Conservation (phyloP, 2,113 vertebrate species). For the Anguilla japonica region DNA sequence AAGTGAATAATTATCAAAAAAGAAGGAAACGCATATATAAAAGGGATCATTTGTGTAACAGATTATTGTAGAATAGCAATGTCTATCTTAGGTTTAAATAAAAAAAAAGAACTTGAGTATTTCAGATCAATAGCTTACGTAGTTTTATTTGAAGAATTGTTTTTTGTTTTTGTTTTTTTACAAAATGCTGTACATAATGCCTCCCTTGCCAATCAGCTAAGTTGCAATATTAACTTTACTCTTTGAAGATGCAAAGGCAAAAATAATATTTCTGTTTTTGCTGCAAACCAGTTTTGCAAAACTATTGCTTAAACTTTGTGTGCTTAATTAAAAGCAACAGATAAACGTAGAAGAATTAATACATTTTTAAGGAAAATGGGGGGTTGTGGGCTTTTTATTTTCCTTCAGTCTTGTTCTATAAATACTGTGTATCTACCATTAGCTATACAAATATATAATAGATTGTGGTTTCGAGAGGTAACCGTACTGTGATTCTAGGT, state of each 20-base stretch:
- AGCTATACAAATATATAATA: slow-evolving; percentile 85
- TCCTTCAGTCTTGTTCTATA: slow-evolving; percentile 72
- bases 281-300: slow-evolving; percentile 82
- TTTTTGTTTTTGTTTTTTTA: slow-evolving; percentile 36
- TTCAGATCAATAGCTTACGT: slow-evolving; percentile 90
- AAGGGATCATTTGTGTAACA: slow-evolving; percentile 92
- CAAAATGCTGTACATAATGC: slow-evolving; percentile 95
- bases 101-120: slow-evolving; percentile 84
- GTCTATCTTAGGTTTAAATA: slow-evolving; percentile 91
- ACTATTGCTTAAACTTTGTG: slow-evolving; percentile 83
- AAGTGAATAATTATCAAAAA: slow-evolving; percentile 91
- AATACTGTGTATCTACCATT: slow-evolving; percentile 89
- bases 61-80: slow-evolving; percentile 95
- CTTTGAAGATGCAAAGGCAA: slow-evolving; percentile 80
- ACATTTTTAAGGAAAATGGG: slow-evolving; percentile 58
- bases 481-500: slow-evolving; percentile 84
- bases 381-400: slow-evolving; percentile 59
- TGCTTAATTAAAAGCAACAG: slow-evolving; percentile 73
- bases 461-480: slow-evolving; percentile 89
- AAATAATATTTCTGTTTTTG: slow-evolving; percentile 65
- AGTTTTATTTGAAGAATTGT: slow-evolving; percentile 74
- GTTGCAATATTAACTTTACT: slow-evolving; percentile 81
- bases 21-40: slow-evolving; percentile 68
- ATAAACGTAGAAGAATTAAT: slow-evolving; percentile 50
- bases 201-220: slow-evolving; percentile 80